Base-by-base conservation (phyloP, 35 echinoderm and acorn worm species). In the Apostichopus californicus region DNA sequence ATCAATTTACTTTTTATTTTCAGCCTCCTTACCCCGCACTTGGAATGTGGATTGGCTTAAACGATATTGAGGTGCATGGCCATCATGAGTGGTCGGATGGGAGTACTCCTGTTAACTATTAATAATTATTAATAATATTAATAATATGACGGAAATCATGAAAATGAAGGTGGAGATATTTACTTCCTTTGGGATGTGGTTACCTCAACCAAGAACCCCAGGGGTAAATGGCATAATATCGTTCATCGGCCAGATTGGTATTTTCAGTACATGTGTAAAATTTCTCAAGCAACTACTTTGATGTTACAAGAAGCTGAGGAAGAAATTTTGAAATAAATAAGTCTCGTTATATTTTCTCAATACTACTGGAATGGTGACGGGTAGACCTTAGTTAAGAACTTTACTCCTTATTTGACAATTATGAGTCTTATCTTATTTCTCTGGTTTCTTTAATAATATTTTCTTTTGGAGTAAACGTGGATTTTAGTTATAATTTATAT, bases 201-300 rank as follows among this genome's bases (percentile, higher is more conserved):
- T 11, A 23, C n/a, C 5, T 5, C 17, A 25, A 25, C 4, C 22
- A 11, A 11, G 22, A 23, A 79, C 23, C 77, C 77, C 4, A 11
- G 11, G 22, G 77, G 77, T 52, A 79, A 79, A 79, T 79, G 77
- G 77, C 77, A 79, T 25, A 52, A 79, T 9, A 52, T 25, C 11
- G 3, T 5, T 5, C 18, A 79, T 52, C 23, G 10, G 11, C 77
- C 77, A 0, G 25, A n/a, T 11, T 20, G 18, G 17, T 22, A n/a
- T 52, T 79, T 79, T 23, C 23, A 79, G 77, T 79, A 23, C 22
- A 79, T 79, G 77, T 79, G 77, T 25, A 79, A 79, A 79, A 79
- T 79, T 28, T 23, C 77, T 60, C 58, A 60, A 12, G 7, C 6
- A 60, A 60, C 58, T 60, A 5, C 7, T 9, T 9, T 9, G 11